Evolutionary conservation across 2,113 vertebrate species (phyloP).

Genomic region (Shinisaurus crocodilurus): DNA sequence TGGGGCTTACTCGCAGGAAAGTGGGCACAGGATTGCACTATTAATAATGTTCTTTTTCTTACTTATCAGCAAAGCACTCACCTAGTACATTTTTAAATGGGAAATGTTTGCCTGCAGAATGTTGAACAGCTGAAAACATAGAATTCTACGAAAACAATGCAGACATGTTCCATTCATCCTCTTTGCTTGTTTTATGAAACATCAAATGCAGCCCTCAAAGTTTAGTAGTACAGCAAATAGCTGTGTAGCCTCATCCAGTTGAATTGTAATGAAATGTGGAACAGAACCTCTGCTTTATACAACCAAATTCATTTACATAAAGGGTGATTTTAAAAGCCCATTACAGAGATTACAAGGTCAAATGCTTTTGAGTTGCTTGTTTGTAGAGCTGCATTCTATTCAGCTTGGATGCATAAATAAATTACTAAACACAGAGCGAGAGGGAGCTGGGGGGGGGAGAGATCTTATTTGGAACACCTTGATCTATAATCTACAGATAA

Average conservation of each 20-base stretch:
- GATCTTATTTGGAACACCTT: background rate
- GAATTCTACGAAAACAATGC: background rate
- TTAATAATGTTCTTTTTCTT: background rate
- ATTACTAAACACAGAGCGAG: background rate
- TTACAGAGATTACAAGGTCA: background rate
- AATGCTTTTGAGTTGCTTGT: background rate
- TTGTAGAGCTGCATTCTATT: background rate
- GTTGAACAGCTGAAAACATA: background rate
- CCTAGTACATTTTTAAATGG: background rate
- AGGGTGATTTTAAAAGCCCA: constrained; percentile 1
- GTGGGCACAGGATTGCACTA: too few species aligned
- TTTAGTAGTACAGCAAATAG: background rate
- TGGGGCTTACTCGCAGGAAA: too few species aligned
- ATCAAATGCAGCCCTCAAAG: background rate
- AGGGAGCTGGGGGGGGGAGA: too few species aligned
- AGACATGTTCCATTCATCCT: background rate
- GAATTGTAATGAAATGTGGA: background rate
- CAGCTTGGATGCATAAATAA: background rate
- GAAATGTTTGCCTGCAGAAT: background rate
- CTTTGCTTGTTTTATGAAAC: constrained; percentile 1
- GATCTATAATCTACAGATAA: background rate
- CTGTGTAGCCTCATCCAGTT: background rate
- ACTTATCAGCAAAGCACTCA: background rate
- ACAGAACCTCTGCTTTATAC: background rate
- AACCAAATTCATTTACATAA: background rate